Base-by-base conservation (phyloP, 1,140 invertebrate genomes). In the Oppia nitens region DNA sequence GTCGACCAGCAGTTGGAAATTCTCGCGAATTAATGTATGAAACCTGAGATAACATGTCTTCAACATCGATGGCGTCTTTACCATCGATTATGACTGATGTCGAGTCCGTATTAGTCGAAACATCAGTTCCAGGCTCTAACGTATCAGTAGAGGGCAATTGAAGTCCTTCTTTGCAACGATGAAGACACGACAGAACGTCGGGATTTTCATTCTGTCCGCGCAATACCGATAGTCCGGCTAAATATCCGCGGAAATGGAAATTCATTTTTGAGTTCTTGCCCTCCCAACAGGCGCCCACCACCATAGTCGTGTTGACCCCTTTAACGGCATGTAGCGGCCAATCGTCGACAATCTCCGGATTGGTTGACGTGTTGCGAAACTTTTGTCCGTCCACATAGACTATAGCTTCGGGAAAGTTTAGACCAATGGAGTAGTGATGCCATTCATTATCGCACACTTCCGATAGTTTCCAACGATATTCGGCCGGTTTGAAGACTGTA, bases 261-360 rank as follows among this genome's bases (percentile, higher is more conserved):
- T 84, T 83, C 78, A 90, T 88, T 69, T 83, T 82, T 64, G 81
- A 81, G 64, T 89, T 85, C 14, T 84, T 85, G 79, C 90, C 89
- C 76, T 97, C 91, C 89, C 92, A 98, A 73, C 95, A 98, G 26
- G 91, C 93, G 11, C 94, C 94, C 21, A 98, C 85, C 0, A 86
- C 83, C 0, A 97, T 72, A 20, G 89, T 92, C 3, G 93, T 98
- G 69, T 93, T 94, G 59, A 92, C 80, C 12, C 83, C 88, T 62
- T 90, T 87, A 0, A 90, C 87, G 24, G 88, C 86, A 71, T 98
- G 95, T 14, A 98, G 75, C n/a, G 95, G 93, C 94, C 94, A 98
- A 72, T 98, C 95, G 72, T 98, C 94, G 68, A 98, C 91, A 27
- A 98, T 87, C 71, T 98, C 93, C 0, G 91, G 88, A 66, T 92